Evolutionary conservation across 2,888 invertebrate genomes (phyloP).

Genomic region (Sphaerophoria taeniata): DNA sequence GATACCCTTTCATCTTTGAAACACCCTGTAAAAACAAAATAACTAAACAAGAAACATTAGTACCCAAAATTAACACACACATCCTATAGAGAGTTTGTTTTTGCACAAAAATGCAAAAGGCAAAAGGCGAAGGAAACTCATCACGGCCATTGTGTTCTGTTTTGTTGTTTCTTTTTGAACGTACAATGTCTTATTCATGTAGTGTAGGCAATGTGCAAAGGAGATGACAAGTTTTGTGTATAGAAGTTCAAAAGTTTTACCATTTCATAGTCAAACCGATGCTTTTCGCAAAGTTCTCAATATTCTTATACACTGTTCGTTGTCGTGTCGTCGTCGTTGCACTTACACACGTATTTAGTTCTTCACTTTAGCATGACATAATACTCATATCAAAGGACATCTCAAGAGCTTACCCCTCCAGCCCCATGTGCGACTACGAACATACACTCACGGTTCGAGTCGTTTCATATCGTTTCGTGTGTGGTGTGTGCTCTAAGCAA

Average conservation of each 20-base stretch:
- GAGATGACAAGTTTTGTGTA: conserved; percentile 49
- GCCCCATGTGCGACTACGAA: neutral
- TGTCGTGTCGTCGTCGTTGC: conserved; percentile 27
- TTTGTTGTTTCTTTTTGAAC: neutral
- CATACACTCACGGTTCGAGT: too few species aligned
- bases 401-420: conserved; percentile 33
- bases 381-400: conserved; percentile 63
- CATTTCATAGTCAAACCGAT: conserved; percentile 46
- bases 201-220: neutral
- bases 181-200: neutral
- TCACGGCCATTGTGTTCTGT: conserved; percentile 21
- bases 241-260: conserved; percentile 65
- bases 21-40: too few species aligned
- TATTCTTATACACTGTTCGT: conserved; percentile 41
- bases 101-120: too few species aligned
- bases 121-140: conserved; percentile 1
- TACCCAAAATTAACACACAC: too few species aligned
- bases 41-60: too few species aligned
- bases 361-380: conserved; percentile 61
- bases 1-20: too few species aligned
- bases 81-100: too few species aligned
- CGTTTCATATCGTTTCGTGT: too few species aligned
- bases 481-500: conserved; percentile 1
- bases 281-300: conserved; percentile 41
- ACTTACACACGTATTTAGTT: conserved; percentile 71